Evolutionary conservation across 2,113 vertebrate genomes (phyloP).

Genomic region (Hippocampus abdominalis): DNA sequence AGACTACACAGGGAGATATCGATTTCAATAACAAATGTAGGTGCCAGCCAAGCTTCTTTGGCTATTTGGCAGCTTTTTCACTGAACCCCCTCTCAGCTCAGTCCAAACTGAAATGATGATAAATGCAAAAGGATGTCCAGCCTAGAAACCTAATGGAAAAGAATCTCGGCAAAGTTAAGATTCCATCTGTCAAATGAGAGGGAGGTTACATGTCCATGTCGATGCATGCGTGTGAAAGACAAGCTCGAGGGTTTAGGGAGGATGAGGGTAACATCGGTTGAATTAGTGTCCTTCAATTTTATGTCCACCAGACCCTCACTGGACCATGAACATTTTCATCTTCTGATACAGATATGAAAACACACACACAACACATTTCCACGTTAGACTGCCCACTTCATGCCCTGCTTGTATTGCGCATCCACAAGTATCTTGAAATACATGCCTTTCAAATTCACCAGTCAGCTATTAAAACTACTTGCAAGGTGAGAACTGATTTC

Average conservation of each 20-base stretch:
- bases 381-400: background rate
- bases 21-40: constrained; percentile 39
- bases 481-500: background rate
- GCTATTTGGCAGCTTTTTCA: constrained; percentile 55
- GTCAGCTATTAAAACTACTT: constrained; percentile 1
- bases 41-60: constrained; percentile 48
- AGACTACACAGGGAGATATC: constrained; percentile 46
- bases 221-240: constrained; percentile 19
- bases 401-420: background rate
- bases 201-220: constrained; percentile 27
- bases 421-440: background rate
- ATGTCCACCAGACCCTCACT: constrained; percentile 61
- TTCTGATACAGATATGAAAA: constrained; percentile 29
- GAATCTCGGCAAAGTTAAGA: constrained; percentile 58
- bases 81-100: constrained; percentile 43
- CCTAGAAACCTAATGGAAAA: constrained; percentile 65
- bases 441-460: constrained; percentile 8
- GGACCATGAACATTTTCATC: constrained; percentile 61
- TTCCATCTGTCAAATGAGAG: constrained; percentile 54
- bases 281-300: constrained; percentile 47
- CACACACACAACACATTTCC: background rate
- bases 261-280: constrained; percentile 63
- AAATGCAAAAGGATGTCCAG: constrained; percentile 62
- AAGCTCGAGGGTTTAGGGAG: constrained; percentile 52
- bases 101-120: constrained; percentile 66